Base-by-base conservation (phyloP, 1,140 invertebrate species). In the Pristionchus pacificus region DNA sequence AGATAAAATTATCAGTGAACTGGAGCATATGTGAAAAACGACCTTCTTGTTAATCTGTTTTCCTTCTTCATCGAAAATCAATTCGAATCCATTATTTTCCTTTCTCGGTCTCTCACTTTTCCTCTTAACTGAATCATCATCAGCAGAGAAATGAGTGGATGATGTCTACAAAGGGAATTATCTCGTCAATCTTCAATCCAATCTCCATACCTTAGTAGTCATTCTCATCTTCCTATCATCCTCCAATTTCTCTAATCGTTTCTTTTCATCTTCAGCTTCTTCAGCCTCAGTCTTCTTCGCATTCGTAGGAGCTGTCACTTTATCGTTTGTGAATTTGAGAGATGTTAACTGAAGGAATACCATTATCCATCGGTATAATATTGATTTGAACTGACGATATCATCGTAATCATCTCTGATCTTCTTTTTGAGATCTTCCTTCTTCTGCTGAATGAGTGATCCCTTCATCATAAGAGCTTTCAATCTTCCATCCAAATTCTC, bases 401-500 rank as follows among this genome's bases (percentile, higher is more conserved):
- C 70, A 63, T 76, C 74, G 27, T 76, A 76, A 31, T 60, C 60
- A 58, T 76, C 74, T 15, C 66, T 76, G 6, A 10, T n/a, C 27
- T 74, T 70, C 6, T 76, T 29, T 29, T 65, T 75, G 73, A 38
- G 68, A 55, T 33, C 55, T 60, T 74, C 74, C 0, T 33, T 55
- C 19, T 60, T 72, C 24, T 68, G 27, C 19, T 64, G 67, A n/a
- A 60, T 27, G 13, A 59, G 0, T 24, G 31, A 31, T 38, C 65
- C 25, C 10, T 70, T 72, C n/a, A 27, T 66, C 68, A 76, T 38
- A 3, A 77, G 38, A 1, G 49, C 14, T 0, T 61, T 38, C 24
- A 60, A 77, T 49, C 71, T 71, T 6, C 70, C 60, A 58, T 77
- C 75, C 31, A 77, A 32, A 13, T 70, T 67, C 10, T 77, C 75